phyloP scores from a whole-genome alignment of 2,797 vertebrate genomes.

The Eurystomus glaucurus region DNA sequence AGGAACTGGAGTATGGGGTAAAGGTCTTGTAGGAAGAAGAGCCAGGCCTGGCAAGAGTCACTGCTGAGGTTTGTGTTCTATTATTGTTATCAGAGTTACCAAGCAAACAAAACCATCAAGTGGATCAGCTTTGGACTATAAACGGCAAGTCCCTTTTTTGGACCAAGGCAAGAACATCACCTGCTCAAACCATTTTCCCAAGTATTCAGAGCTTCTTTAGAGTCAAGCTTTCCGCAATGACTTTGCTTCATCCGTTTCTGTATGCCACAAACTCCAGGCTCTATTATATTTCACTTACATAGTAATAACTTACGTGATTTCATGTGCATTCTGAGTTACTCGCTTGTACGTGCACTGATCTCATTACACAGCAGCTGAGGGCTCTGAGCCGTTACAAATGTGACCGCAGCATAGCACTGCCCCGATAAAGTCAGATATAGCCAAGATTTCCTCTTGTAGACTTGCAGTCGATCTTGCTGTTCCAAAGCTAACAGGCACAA shows the following conservation, averaged over 20 bases:
- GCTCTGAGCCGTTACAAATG: background rate
- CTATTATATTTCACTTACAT: background rate
- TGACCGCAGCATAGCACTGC: background rate
- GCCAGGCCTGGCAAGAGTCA: background rate
- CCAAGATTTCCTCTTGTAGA: background rate
- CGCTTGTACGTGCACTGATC: background rate
- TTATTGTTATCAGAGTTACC: conserved; percentile 32
- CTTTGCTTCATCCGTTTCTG: background rate
- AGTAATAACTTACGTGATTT: background rate
- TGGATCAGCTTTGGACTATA: conserved; percentile 14
- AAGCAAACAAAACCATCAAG: background rate
- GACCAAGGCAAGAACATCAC: background rate
- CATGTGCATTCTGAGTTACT: background rate
- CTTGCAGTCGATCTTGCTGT: background rate
- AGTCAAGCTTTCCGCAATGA: background rate
- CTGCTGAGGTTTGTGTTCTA: conserved; percentile 25
- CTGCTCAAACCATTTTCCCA: conserved; percentile 30
- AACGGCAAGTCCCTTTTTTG: conserved; percentile 50
- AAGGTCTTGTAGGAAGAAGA: background rate
- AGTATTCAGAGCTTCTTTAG: background rate
- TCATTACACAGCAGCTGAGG: background rate
- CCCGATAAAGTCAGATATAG: background rate
- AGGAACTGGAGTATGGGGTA: background rate
- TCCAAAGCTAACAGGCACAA: background rate
- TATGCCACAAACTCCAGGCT: background rate